Conservation (phyloP, 2,797 vertebrate species). For the Luscinia luscinia region DNA sequence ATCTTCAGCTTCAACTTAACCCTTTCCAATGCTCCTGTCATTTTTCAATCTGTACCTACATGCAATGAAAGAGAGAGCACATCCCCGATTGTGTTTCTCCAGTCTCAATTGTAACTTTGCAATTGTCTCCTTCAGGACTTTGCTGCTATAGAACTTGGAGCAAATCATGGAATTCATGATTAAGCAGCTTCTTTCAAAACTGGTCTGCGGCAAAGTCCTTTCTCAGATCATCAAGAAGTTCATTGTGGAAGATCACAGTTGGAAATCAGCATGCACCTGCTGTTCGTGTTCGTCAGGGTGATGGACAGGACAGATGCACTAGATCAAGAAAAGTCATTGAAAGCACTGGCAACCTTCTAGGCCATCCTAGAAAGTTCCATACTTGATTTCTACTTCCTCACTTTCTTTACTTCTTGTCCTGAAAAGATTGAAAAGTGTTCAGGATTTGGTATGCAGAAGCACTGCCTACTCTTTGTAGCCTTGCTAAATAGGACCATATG, state of each 20-base stretch:
- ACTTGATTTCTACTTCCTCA: background rate
- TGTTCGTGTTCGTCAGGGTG: background rate
- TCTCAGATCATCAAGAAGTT: background rate
- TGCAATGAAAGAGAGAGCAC: accelerated
- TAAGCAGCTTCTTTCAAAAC: background rate
- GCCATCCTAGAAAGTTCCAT: background rate
- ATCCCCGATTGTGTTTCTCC: background rate
- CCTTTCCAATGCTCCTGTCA: background rate
- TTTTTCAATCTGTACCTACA: background rate
- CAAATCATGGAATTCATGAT: background rate
- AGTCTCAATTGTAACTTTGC: background rate
- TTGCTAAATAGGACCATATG: background rate
- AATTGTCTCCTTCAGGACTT: background rate
- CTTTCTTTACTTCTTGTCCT: background rate
- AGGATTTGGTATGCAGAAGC: background rate
- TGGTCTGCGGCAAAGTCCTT: background rate
- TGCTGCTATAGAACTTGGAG: background rate
- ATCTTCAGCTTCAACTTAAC: background rate
- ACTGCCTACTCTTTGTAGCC: background rate
- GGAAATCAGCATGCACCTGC: background rate
- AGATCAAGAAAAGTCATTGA: background rate
- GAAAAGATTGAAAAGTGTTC: background rate
- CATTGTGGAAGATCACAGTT: background rate
- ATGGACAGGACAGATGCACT: background rate
- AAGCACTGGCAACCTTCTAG: background rate